Base-by-base conservation (phyloP, 2,113 vertebrate genomes). In the Cyphomyrus plagiostoma region DNA sequence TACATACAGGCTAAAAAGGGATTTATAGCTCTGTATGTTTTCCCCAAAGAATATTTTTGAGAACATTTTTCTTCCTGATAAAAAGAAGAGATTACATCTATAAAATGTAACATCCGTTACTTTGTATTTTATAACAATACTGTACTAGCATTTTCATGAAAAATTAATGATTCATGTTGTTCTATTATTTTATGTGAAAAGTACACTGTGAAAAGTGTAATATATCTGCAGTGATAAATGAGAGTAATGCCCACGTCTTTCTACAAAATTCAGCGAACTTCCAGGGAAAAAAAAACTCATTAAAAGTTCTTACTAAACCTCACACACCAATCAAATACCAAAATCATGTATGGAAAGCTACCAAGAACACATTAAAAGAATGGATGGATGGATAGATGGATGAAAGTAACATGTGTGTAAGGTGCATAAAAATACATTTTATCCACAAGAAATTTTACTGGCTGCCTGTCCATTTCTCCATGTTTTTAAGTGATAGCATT, bases 21-120 rank as follows among this genome's bases (percentile, higher is more conserved):
- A 92, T 93, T 92, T 62, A 91, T 90, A 86, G 92, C 91, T 91
- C 83, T 91, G 93, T 46, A 89, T 89, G 91, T 87, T 90, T 84
- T 89, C 92, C 92, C 90, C 91, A 80, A 62, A 92, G 89, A 90
- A 93, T 89, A 92, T 90, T 89, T 58, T 84, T 84, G 58, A 90
- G 87, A 82, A 89, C 50, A 77, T 88, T 89, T 88, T 85, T 90
- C 83, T 48, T 50, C 83, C 42, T 13, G 48, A 19, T 88, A 89
- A 88, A 84, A 80, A 92, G 90, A 93, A 92, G 92, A 89, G 45
- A 94, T 94, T 92, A 91, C 93, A 95, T 91, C 84, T 93, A 93
- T 95, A 91, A 92, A 94, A 93, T 89, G 83, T 84, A 90, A 89
- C 82, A 30, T 91, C 89, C 82, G 30, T 91, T 92, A 89, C 91